Percentiles rank a stretch among this genome's conserved stretches.
Conservation (phyloP, 64 coral and sea anemone species). For the Catalaphyllia jardinei region DNA sequence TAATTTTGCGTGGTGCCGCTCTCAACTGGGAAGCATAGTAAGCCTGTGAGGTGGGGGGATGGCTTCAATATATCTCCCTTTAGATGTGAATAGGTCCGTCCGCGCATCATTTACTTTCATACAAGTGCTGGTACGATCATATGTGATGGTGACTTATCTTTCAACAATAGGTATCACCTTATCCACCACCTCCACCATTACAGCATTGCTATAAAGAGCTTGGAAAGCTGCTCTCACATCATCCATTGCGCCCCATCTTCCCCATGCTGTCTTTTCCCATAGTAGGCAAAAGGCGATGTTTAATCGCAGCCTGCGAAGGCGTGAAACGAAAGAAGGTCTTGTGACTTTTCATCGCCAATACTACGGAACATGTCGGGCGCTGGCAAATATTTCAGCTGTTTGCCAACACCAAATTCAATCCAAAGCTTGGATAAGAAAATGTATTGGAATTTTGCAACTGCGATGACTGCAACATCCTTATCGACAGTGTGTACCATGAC, state of each 20-base stretch:
- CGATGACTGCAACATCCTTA: slow-evolving; percentile 36
- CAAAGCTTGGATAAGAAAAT: slow-evolving; percentile 12
- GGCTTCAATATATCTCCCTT: slow-evolving; percentile 27
- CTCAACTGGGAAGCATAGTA: too few species aligned
- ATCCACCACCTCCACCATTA: not conserved
- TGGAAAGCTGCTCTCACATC: slow-evolving; percentile 28
- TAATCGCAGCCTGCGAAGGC: not conserved
- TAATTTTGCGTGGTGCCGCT: too few species aligned
- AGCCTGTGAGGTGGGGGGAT: slow-evolving; percentile 45
- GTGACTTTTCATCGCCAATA: slow-evolving; percentile 32
- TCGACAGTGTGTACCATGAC: slow-evolving; percentile 33
- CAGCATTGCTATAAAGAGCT: not conserved
- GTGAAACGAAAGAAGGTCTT: slow-evolving; percentile 42
- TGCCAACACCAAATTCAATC: slow-evolving; percentile 42
- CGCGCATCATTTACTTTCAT: slow-evolving; percentile 47
- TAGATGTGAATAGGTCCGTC: slow-evolving; percentile 62
- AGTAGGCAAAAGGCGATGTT: too few species aligned
- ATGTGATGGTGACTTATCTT: slow-evolving; percentile 35
- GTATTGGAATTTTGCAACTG: not conserved
- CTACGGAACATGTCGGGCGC: not conserved
- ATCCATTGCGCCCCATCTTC: not conserved
- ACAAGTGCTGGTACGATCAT: slow-evolving; percentile 40
- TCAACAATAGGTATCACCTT: not conserved
- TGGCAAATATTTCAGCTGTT: slow-evolving; percentile 32
- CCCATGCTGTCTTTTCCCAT: slow-evolving; percentile 59